Base-by-base conservation (phyloP, 2,797 vertebrate genomes). In the Lates japonicus region DNA sequence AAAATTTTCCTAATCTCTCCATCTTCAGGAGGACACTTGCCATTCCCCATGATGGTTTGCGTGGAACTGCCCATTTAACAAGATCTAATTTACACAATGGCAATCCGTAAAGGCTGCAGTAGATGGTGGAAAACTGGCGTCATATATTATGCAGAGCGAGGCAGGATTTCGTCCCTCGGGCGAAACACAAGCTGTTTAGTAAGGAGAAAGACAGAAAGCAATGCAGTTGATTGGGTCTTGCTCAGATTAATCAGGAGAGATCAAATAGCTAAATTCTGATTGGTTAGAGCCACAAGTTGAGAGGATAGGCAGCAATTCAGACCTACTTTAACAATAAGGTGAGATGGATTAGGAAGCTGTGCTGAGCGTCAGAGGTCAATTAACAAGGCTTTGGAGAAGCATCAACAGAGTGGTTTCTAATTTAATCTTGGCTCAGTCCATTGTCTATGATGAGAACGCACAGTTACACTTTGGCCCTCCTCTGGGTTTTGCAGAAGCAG, bases 271-370 rank as follows among this genome's bases (percentile, higher is more conserved):
- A 8, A 31, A 2, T 64, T 80, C 59, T 55, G 39, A 90, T 85
- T 90, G 88, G 87, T 71, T 77, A 22, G 59, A 75, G 60, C 69
- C 64, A 54, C 58, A 22, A 64, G 80, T 77, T 78, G 80, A 85
- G 80, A 76, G 73, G 80, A 83, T 41, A 70, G 48, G 74, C 19
- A 48, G 51, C 37, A 63, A n/a, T 61, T 19, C 19, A 83, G 72
- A 91, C 79, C 84, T 82, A 81, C 84, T 91, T 78, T 68, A 84
- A 88, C 81, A 89, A 87, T 88, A 87, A 87, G 70, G 51, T 49
- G 3, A 82, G n/a, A 54, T 14, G 52, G 88, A 88, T 93, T 90
- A 87, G 68, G 51, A 71, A 73, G 74, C 76, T 81, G 80, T 84
- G 64, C 66, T 67, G 61, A 76, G 68, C 66, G 54, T 87, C 91